Conservation (phyloP, 2,888 invertebrate genomes). For the Catocala fraxini region DNA sequence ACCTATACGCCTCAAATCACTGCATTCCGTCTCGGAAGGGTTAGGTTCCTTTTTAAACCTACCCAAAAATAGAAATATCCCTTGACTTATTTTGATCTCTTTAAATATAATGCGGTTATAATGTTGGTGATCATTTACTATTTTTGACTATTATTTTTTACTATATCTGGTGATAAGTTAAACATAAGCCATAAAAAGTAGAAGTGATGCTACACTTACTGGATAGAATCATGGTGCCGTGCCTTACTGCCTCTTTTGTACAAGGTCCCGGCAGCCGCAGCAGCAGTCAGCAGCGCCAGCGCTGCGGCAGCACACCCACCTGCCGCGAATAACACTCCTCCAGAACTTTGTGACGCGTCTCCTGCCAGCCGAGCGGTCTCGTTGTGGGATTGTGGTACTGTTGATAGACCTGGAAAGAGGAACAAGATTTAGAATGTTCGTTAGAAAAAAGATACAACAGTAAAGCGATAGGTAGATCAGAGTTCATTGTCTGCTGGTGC, state of each 20-base stretch:
- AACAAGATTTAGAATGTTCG: background rate
- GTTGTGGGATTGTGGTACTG: conserved; percentile 88
- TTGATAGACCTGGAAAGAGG: conserved; percentile 68
- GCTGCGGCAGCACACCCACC: conserved; percentile 94
- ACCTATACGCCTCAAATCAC: too few species aligned
- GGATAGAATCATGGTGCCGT: conserved; percentile 89
- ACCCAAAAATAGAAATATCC: too few species aligned
- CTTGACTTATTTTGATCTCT: too few species aligned
- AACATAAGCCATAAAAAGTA: too few species aligned
- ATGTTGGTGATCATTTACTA: too few species aligned
- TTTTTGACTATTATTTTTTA: too few species aligned
- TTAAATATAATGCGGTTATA: too few species aligned
- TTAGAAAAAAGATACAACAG: background rate
- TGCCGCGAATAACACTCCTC: conserved; percentile 92
- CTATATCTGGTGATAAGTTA: too few species aligned
- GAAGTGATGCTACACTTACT: conserved; percentile 76
- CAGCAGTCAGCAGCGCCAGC: conserved; percentile 89
- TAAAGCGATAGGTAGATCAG: too few species aligned
- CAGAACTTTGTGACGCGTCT: conserved; percentile 89
- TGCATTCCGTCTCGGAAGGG: too few species aligned
- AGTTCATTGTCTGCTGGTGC: too few species aligned
- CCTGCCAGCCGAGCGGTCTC: conserved; percentile 92
- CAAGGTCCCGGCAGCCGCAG: conserved; percentile 90
- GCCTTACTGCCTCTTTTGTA: conserved; percentile 90
- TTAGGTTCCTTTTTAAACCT: too few species aligned